Evolutionary conservation across 1,140 invertebrate species (phyloP), one percentile per base, ranked within the genome.

Genomic region (Parapsyche elsis): DNA sequence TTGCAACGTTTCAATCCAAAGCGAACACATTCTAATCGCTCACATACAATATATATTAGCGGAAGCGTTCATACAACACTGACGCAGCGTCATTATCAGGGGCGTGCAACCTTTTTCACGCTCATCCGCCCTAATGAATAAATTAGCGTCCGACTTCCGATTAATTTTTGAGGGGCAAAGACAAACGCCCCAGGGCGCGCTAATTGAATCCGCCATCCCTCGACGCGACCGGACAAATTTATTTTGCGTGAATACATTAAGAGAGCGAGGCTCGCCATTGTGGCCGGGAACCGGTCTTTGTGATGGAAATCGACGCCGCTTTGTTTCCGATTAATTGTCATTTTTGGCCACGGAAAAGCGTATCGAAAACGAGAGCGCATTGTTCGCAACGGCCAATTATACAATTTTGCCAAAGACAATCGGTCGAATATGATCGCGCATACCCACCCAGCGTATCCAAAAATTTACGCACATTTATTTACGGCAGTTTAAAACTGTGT

Each of bases 141-240:
- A 71, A 71, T 71, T 71, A 71, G 70, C 70, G 70, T 30, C 73
- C 45, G 38, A 76, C 73, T 76, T 75, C 61, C 44, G 79, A 80
- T 80, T 80, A 80, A 80, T 80, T 80, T 80, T 80, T 80, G 74
- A 80, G 79, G 74, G 74, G 59, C 79, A 53, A 76, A 80, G 74
- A 80, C 70, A 80, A 80, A 80, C 64, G 79, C 73, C 14, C 61
- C 24, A 24, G 79, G 79, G 73, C 12, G 79, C 57, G 79, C 79
- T 80, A 80, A 80, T 80, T 80, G 79, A 80, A 80, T 80, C 59
- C 59, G 46, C 73, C 64, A 38, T 14, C 26, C 38, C n/a, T 23
- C 53, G 49, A 19, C 10, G 38, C 70, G 70, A 19, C 19, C 26
- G 14, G 61, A 23, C 26, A 73, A 73, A 73, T 73, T 73, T 73